Percentiles rank a stretch among this genome's conserved stretches.
These are phyloP conservation scores for Porites evermanni DNA, from an alignment of 92 coral and sea anemone genomes.

Conservation along the genomic window DNA sequence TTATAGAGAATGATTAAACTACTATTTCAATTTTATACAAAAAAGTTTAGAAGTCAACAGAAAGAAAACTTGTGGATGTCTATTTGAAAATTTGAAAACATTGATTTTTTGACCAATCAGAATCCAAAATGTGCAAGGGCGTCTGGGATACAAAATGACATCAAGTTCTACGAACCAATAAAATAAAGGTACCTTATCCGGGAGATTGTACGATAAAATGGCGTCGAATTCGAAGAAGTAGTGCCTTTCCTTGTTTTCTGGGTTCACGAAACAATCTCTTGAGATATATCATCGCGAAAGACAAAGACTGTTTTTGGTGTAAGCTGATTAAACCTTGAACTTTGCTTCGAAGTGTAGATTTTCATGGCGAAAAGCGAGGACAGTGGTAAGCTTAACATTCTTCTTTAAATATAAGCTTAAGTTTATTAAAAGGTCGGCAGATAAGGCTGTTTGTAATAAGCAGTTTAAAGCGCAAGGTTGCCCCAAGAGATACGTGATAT, in stretches of 20 bases:
- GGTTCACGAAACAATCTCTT: too few relatives aligned
- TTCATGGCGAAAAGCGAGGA: slow-evolving; percentile 51
- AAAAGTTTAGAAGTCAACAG: too few relatives aligned
- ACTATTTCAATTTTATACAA: neutral
- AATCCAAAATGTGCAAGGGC: slow-evolving; percentile 38
- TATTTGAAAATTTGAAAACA: slow-evolving; percentile 63
- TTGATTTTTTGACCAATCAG: slow-evolving; percentile 67
- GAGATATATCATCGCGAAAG: too few relatives aligned
- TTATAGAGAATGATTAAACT: neutral
- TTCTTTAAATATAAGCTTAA: neutral
- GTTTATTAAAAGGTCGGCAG: neutral
- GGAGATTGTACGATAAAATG: slow-evolving; percentile 63
- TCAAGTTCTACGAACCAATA: slow-evolving; percentile 54
- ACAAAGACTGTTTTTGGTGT: neutral
- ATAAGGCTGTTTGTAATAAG: neutral
- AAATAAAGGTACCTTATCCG: slow-evolving; percentile 59
- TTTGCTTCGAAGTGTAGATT: neutral
- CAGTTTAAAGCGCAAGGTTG: too few relatives aligned
- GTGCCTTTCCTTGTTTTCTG: neutral
- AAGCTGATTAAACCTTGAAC: neutral
- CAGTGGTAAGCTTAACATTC: slow-evolving; percentile 17
- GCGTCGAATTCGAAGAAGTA: slow-evolving; percentile 89
- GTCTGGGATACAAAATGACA: slow-evolving; percentile 48
- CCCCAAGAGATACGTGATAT: too few relatives aligned
- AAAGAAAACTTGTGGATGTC: neutral